Base-by-base conservation (phyloP, 1,140 invertebrate genomes). In the Papilio aristodemus region DNA sequence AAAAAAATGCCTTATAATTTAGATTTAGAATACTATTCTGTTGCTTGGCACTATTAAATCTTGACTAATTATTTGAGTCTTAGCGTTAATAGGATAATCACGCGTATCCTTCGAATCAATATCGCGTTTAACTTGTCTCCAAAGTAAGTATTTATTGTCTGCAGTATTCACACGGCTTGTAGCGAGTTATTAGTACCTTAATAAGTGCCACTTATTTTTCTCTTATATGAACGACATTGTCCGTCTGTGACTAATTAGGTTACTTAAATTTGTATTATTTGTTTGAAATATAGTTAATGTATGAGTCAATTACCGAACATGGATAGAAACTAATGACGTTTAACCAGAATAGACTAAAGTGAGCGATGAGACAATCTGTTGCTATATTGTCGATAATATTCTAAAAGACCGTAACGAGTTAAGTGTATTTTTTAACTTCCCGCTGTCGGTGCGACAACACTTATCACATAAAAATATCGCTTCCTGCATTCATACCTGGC, bases 251-350 rank as follows among this genome's bases (percentile, higher is more conserved):
- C 19, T 54, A 17, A 54, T 54, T 54, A 22, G 46, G 17, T 22
- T 54, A 25, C 19, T 54, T 54, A 54, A 54, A 54, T 54, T 22
- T 54, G 9, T 54, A 17, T 43, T 22, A 54, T 25, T 54, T 54
- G 46, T 54, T 54, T 54, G 22, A 10, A 54, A 54, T 22, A 54
- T 6, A 54, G 9, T 54, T 54, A 25, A 54, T 54, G 46, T 11
- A 4, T 1, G 10, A 54, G 19, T 54, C 46, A 54, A 54, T 54
- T 54, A 54, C 11, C 19, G 46, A 25, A 46, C 1, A 46, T 25
- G 19, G 46, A 19, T 19, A 22, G 19, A 54, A 8, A 11, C 19
- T 22, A 54, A 25, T 25, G 46, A 25, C 8, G 4, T 22, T 9
- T 54, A 54, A 50, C 8, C 19, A 50, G 43, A 10, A 8, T 11